phyloP scores from a whole-genome alignment of 1,140 invertebrate species.

The Eubasilissa regina region DNA sequence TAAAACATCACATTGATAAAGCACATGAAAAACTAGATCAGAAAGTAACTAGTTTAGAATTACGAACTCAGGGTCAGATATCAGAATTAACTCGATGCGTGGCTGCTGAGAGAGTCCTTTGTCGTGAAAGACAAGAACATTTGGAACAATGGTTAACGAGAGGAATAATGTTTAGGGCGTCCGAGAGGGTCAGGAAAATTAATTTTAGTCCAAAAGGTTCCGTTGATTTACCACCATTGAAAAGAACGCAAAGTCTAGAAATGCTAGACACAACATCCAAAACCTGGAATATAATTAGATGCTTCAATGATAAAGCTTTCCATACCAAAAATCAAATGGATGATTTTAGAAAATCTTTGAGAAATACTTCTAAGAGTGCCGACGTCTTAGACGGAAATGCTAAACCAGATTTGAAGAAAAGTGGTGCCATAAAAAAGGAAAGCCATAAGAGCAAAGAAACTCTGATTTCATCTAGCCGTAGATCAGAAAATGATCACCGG shows the following conservation, averaged over 20 bases:
- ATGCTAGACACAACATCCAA: constrained; percentile 71
- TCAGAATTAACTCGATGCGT: constrained; percentile 80
- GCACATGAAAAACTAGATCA: constrained; percentile 86
- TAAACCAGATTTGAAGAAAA: constrained; percentile 20
- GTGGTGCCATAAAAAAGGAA: constrained; percentile 21
- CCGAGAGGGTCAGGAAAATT: constrained; percentile 72
- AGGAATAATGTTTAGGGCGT: constrained; percentile 74
- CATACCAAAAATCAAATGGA: constrained; percentile 67
- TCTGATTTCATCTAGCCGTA: constrained; percentile 9
- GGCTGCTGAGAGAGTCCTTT: constrained; percentile 76
- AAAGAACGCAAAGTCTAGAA: constrained; percentile 77
- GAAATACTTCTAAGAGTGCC: constrained; percentile 67
- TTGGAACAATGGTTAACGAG: constrained; percentile 80
- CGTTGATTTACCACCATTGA: constrained; percentile 75
- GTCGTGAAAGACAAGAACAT: constrained; percentile 77
- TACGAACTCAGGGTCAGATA: constrained; percentile 83
- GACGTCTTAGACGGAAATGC: constrained; percentile 62
- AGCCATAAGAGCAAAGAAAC: constrained; percentile 40
- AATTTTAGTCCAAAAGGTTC: constrained; percentile 74
- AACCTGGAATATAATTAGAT: constrained; percentile 68
- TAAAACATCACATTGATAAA: constrained; percentile 87
- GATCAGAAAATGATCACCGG: constrained; percentile 25
- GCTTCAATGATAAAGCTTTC: constrained; percentile 66
- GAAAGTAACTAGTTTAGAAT: constrained; percentile 87
- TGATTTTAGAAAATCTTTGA: constrained; percentile 64